Conservation (phyloP, 2,888 invertebrate genomes). For the Sepiola atlantica region DNA sequence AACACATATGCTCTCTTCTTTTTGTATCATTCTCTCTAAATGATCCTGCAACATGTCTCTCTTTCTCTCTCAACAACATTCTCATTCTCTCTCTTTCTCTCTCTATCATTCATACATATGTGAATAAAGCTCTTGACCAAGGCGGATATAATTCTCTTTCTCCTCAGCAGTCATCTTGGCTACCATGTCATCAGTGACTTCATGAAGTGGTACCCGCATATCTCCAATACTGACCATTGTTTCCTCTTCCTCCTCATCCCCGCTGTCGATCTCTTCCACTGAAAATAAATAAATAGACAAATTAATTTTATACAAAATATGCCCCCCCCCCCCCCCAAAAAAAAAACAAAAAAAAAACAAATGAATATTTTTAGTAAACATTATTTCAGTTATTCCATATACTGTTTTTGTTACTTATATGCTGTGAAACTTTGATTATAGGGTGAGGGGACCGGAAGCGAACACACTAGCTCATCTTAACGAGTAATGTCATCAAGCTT, state of each 20-base stretch:
- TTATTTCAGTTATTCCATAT: too few relatives aligned
- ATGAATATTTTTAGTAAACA: too few relatives aligned
- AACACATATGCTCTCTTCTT: background rate
- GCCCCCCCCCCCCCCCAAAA: too few relatives aligned
- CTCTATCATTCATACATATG: conserved; percentile 76
- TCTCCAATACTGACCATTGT: conserved; percentile 89
- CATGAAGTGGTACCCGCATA: conserved; percentile 85
- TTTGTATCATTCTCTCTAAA: background rate
- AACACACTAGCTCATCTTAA: too few relatives aligned
- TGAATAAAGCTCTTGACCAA: conserved; percentile 94
- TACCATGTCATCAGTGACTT: conserved; percentile 89
- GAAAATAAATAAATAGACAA: background rate
- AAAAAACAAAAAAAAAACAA: too few relatives aligned
- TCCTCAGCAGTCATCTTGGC: conserved; percentile 92
- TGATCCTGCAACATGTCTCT: conserved; percentile 18
- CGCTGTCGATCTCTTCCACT: conserved; percentile 70
- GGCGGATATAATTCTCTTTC: conserved; percentile 93
- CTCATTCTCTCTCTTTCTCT: background rate
- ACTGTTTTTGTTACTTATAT: too few relatives aligned
- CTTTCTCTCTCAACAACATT: background rate
- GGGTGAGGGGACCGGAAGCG: too few relatives aligned
- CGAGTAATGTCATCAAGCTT: too few relatives aligned
- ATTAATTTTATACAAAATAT: background rate
- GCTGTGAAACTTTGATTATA: too few relatives aligned
- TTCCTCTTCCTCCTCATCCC: conserved; percentile 78